Percentiles rank a stretch among this genome's conserved stretches.
Evolutionary conservation across 2,888 invertebrate genomes (phyloP).

Genomic region (Caenorhabditis macrosperma): DNA sequence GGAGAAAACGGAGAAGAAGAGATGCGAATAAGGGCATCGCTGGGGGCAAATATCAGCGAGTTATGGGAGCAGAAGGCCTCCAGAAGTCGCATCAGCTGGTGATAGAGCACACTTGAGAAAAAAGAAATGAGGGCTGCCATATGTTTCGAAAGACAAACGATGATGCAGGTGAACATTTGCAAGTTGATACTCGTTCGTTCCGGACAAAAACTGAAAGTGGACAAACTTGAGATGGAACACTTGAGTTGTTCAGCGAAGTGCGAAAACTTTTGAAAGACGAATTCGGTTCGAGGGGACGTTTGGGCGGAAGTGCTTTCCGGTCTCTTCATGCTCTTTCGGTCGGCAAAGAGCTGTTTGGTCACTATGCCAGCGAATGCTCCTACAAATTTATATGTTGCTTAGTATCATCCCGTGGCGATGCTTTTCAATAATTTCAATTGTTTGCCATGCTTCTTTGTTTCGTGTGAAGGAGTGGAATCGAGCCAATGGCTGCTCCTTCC

Average conservation of each 20-base stretch:
- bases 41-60: neutral
- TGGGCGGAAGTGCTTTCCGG: constrained; percentile 13
- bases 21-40: neutral
- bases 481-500: constrained; percentile 18
- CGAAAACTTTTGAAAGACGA: neutral
- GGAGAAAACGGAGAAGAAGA: constrained; percentile 9
- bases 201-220: neutral
- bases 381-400: constrained; percentile 29
- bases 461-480: constrained; percentile 29
- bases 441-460: constrained; percentile 59
- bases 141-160: neutral
- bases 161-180: neutral
- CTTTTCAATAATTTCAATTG: constrained; percentile 53
- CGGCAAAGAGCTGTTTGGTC: constrained; percentile 19
- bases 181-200: neutral
- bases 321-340: neutral
- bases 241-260: constrained; percentile 5
- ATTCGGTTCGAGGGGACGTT: neutral
- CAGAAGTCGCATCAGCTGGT: neutral
- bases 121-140: constrained; percentile 6
- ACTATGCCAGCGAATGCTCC: neutral
- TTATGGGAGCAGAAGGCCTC: constrained; percentile 2
- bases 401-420: constrained; percentile 44
- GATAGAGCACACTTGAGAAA: constrained; percentile 17
- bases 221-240: neutral